A percentile compares a stretch with the other conserved stretches of the same genome.
Conservation (phyloP, 2,113 vertebrate species). For the Anolis carolinensis region DNA sequence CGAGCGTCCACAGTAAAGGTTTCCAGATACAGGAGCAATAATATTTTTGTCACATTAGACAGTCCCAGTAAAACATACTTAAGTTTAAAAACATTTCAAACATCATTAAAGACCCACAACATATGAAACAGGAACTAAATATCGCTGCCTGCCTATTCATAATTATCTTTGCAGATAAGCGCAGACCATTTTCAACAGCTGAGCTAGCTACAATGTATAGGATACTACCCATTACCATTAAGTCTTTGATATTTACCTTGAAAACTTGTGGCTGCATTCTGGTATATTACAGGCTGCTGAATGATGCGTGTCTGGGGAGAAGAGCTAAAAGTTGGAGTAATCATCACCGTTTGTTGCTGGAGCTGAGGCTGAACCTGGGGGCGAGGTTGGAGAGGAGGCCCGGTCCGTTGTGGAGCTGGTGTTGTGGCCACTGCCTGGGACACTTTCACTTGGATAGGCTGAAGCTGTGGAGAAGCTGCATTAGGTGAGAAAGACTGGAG, state of each 20-base stretch:
- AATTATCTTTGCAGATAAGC: background rate
- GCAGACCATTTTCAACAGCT: too few species aligned
- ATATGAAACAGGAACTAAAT: background rate
- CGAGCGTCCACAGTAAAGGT: too few species aligned
- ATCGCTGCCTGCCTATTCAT: rapidly evolving
- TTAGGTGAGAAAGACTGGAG: slow-evolving; percentile 61
- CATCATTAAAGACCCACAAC: background rate
- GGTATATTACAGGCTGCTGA: slow-evolving; percentile 93
- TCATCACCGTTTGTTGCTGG: slow-evolving; percentile 90
- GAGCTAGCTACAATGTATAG: background rate
- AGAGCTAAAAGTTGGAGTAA: slow-evolving; percentile 83
- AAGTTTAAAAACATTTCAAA: background rate
- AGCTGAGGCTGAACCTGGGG: slow-evolving; percentile 81
- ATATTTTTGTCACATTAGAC: too few species aligned
- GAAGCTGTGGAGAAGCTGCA: slow-evolving; percentile 67
- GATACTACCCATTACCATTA: background rate
- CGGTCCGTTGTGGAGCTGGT: slow-evolving; percentile 57
- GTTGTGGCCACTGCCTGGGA: slow-evolving; percentile 44
- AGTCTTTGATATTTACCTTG: slow-evolving; percentile 79
- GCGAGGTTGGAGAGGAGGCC: slow-evolving; percentile 86
- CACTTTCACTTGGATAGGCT: slow-evolving; percentile 67
- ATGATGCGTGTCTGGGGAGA: slow-evolving; percentile 88
- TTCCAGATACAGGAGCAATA: background rate
- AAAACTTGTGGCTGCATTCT: slow-evolving; percentile 86
- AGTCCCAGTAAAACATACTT: background rate